Evolutionary conservation across 1,140 invertebrate species (phyloP).

Genomic region (Lepeophtheirus salmonis): DNA sequence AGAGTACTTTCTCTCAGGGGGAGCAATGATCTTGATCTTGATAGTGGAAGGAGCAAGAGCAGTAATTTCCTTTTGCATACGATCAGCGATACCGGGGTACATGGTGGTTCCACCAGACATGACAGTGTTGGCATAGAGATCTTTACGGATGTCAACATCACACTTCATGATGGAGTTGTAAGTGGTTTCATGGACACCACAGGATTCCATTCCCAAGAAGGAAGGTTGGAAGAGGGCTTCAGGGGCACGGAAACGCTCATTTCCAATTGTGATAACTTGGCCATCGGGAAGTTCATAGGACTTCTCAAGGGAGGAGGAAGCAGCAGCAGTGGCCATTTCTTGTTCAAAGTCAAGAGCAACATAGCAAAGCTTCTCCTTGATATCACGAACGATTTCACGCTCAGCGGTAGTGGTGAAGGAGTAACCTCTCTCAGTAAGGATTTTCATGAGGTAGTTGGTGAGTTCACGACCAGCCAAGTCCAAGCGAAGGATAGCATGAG

Average conservation of each 20-base stretch:
- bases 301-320: constrained; percentile 65
- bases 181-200: constrained; percentile 59
- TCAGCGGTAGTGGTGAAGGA: constrained; percentile 91
- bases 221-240: constrained; percentile 64
- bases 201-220: constrained; percentile 59
- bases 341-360: constrained; percentile 81
- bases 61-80: constrained; percentile 75
- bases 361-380: constrained; percentile 82
- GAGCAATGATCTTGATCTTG: constrained; percentile 43
- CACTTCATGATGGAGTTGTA: constrained; percentile 81
- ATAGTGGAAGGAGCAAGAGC: constrained; percentile 46
- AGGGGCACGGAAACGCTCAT: constrained; percentile 68
- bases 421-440: constrained; percentile 86
- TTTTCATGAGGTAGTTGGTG: constrained; percentile 90
- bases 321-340: constrained; percentile 78
- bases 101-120: constrained; percentile 37
- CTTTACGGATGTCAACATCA: constrained; percentile 65
- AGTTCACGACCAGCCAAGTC: constrained; percentile 82
- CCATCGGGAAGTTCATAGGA: constrained; percentile 67
- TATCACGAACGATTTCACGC: constrained; percentile 85
- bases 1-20: constrained; percentile 38
- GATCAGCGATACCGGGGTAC: constrained; percentile 48
- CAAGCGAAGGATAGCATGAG: constrained; percentile 60
- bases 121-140: constrained; percentile 59
- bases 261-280: constrained; percentile 86